These are phyloP conservation scores for Myxocyprinus asiaticus DNA, from an alignment of 2,113 vertebrate genomes.

Conservation along the genomic window DNA sequence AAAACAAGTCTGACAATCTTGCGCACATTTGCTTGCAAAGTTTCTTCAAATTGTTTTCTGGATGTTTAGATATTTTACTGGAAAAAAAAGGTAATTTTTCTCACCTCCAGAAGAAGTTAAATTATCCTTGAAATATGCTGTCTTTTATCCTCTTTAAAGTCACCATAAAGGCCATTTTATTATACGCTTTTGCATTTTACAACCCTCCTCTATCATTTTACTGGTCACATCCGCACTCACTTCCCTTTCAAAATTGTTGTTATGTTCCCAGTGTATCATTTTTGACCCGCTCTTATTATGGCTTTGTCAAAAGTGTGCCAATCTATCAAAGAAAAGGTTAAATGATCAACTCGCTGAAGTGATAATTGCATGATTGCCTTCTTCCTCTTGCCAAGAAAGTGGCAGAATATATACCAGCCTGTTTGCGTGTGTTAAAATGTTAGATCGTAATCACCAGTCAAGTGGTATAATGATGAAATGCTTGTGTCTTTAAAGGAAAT, in stretches of 20 bases:
- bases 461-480: conserved; percentile 51
- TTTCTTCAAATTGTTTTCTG: too few relatives aligned
- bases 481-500: conserved; percentile 49
- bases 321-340: conserved; percentile 41
- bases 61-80: too few relatives aligned
- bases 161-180: conserved; percentile 32
- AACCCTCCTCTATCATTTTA: conserved; percentile 24
- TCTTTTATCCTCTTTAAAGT: conserved; percentile 28
- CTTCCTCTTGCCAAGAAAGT: conserved; percentile 35
- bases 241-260: background rate
- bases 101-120: conserved; percentile 4
- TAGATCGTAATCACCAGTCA: conserved; percentile 49
- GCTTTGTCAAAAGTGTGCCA: conserved; percentile 39
- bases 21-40: too few relatives aligned
- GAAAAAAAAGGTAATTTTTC: background rate
- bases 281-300: conserved; percentile 36
- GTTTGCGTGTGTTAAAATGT: conserved; percentile 56
- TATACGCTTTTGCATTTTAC: background rate
- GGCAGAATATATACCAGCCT: conserved; percentile 50
- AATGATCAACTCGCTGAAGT: conserved; percentile 43
- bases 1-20: too few relatives aligned
- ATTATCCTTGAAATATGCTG: conserved; percentile 8
- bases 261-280: conserved; percentile 26
- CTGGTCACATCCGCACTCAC: background rate
- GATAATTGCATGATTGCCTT: conserved; percentile 50